Conservation (phyloP, 1,140 invertebrate genomes). For the Drosophila pseudoananassae region DNA sequence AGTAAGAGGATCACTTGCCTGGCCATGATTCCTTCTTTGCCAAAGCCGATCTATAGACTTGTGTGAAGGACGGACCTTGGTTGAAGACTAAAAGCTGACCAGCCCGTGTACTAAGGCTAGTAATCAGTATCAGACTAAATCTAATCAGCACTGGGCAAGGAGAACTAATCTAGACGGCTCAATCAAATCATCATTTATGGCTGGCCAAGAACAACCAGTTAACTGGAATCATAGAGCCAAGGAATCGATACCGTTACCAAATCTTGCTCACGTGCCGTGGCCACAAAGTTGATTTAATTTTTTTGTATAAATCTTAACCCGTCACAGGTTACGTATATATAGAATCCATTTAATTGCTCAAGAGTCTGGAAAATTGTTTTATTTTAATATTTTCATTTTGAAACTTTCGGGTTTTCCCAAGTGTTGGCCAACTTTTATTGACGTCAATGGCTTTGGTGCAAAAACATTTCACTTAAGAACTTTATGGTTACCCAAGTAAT, state of each 20-base stretch:
- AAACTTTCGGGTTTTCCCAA: background rate
- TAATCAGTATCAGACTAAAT: conserved; percentile 38
- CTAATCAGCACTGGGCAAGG: conserved; percentile 53
- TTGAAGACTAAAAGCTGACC: conserved; percentile 45
- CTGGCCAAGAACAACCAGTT: conserved; percentile 35
- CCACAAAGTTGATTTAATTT: conserved; percentile 10
- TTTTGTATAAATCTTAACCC: background rate
- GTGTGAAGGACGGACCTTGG: conserved; percentile 35
- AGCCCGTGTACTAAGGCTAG: background rate
- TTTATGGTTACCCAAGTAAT: conserved; percentile 5
- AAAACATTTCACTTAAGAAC: background rate
- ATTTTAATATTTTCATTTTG: background rate
- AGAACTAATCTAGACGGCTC: conserved; percentile 47
- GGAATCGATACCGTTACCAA: conserved; percentile 19
- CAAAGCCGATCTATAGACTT: conserved; percentile 17
- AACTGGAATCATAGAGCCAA: conserved; percentile 23
- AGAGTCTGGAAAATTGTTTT: background rate
- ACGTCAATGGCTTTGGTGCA: conserved; percentile 5
- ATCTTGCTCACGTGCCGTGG: conserved; percentile 29
- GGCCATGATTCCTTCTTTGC: conserved; percentile 33
- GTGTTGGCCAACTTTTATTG: conserved; percentile 13
- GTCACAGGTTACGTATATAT: conserved; percentile 46
- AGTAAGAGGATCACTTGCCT: conserved; percentile 19
- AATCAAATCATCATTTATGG: conserved; percentile 65
- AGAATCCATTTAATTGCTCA: conserved; percentile 10